Evolutionary conservation across 2,113 vertebrate species (phyloP).

Genomic region (Gymnocephalus cernua): DNA sequence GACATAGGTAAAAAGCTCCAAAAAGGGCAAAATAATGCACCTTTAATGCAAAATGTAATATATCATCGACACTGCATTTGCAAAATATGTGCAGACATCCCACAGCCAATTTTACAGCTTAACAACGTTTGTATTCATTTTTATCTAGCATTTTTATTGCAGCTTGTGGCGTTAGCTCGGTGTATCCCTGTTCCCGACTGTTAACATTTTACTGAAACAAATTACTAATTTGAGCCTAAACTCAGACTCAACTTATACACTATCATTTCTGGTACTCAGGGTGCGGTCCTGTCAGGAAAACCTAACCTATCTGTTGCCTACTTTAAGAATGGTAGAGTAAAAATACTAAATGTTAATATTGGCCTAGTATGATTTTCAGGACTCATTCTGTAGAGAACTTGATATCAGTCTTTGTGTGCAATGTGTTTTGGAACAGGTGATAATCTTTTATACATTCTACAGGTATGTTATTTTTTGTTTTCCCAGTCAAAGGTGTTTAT

Average conservation of each 20-base stretch:
- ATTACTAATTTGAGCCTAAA: background rate
- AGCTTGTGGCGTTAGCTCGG: background rate
- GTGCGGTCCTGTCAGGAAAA: background rate
- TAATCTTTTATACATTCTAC: slow-evolving; percentile 40
- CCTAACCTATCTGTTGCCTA: background rate
- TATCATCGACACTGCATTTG: background rate
- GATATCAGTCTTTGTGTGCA: background rate
- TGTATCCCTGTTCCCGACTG: background rate
- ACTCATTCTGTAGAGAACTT: background rate
- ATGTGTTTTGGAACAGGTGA: slow-evolving; percentile 22
- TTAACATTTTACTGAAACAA: background rate
- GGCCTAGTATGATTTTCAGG: background rate
- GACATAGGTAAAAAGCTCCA: background rate
- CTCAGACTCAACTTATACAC: background rate
- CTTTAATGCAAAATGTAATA: background rate
- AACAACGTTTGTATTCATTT: background rate
- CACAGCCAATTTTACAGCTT: background rate
- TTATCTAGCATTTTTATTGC: background rate
- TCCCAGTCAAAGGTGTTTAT: slow-evolving; percentile 39
- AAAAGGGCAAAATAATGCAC: background rate
- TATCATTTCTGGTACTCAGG: background rate
- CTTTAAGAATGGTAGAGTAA: background rate
- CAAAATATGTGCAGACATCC: background rate
- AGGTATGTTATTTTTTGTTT: slow-evolving; percentile 43
- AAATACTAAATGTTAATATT: background rate